phyloP scores from a whole-genome alignment of 2,888 invertebrate species.

The Clitarchus hookeri region DNA sequence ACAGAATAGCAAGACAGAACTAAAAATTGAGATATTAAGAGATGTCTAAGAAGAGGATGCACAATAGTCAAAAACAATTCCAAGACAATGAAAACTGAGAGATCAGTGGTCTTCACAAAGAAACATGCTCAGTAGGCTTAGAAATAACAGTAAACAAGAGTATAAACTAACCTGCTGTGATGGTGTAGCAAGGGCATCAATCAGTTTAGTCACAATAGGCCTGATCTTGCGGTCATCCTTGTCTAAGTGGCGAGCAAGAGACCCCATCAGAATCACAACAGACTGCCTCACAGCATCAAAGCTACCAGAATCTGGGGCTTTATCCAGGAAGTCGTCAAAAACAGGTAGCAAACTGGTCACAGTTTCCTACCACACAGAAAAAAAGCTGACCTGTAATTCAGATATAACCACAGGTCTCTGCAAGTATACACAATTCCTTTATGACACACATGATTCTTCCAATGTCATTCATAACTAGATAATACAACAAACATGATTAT shows the following conservation, averaged over 20 bases:
- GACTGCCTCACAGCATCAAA: slow-evolving; percentile 94
- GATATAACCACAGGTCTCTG: too few species aligned
- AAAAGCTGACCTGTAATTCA: background rate
- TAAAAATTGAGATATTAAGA: too few species aligned
- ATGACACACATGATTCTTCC: background rate
- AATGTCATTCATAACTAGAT: background rate
- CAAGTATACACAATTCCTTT: too few species aligned
- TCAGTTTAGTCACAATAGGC: slow-evolving; percentile 90
- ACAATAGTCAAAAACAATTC: background rate
- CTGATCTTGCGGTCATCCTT: slow-evolving; percentile 86
- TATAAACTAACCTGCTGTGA: slow-evolving; percentile 76
- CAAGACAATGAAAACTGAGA: too few species aligned
- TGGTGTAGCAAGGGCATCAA: slow-evolving; percentile 92
- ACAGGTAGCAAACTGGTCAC: slow-evolving; percentile 81
- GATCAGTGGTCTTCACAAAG: too few species aligned
- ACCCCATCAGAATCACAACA: slow-evolving; percentile 96
- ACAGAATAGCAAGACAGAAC: too few species aligned
- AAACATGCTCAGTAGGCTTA: too few species aligned
- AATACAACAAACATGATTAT: too few species aligned
- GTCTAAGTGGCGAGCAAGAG: slow-evolving; percentile 93
- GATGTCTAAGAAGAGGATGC: slow-evolving; percentile 4
- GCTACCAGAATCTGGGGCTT: slow-evolving; percentile 86
- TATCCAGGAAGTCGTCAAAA: slow-evolving; percentile 91
- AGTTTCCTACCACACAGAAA: slow-evolving; percentile 58
- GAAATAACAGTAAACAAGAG: too few species aligned